Conservation (phyloP, 23 tunicate genomes). For the Phallusia fumigata region DNA sequence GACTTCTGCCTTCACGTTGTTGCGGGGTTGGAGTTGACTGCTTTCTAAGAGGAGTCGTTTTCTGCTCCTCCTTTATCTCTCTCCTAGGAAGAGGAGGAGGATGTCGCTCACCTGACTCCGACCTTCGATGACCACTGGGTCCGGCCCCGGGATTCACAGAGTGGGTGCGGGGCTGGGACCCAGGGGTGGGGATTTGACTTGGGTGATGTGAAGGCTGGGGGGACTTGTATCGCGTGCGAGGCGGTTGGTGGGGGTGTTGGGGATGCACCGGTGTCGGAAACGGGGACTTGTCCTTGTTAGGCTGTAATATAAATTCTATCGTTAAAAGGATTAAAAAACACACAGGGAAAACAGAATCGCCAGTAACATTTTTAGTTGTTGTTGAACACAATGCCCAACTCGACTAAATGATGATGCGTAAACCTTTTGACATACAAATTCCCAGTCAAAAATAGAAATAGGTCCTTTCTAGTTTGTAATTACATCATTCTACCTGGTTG, state of each 20-base stretch:
- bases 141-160: not conserved
- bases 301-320: not conserved
- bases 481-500: conserved; percentile 15
- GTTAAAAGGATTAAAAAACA: not conserved
- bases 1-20: conserved; percentile 9
- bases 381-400: too few species aligned
- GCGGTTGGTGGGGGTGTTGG: conserved; percentile 21
- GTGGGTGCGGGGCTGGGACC: conserved; percentile 27
- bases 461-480: not conserved
- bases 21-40: conserved; percentile 26
- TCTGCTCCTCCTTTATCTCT: not conserved
- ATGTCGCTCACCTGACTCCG: not conserved
- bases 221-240: conserved; percentile 17
- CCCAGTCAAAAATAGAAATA: too few species aligned
- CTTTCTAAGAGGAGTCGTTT: conserved; percentile 14
- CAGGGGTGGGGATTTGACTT: not conserved
- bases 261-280: conserved; percentile 9
- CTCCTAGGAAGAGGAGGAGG: not conserved
- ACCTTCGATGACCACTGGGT: not conserved
- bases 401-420: not conserved
- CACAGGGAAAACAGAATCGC: too few species aligned
- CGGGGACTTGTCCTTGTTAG: conserved; percentile 9
- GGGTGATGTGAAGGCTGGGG: conserved; percentile 27
- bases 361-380: too few species aligned
- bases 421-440: not conserved